Percentiles rank a stretch among this genome's conserved stretches.
phyloP scores from a whole-genome alignment of 2,797 vertebrate genomes.

The Hirundo rustica region DNA sequence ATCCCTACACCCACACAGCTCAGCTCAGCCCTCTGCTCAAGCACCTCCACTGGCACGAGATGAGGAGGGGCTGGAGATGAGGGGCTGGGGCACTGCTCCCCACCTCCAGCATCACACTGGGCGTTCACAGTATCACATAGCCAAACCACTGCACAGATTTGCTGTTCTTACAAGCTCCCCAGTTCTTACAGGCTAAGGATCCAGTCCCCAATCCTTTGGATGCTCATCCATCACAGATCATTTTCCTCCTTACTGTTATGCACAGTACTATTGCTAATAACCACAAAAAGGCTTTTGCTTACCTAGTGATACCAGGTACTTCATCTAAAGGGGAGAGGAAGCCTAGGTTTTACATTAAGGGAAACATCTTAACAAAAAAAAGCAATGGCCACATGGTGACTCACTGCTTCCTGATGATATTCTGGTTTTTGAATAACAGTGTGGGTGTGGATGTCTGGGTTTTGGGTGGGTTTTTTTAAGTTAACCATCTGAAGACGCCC shows the following conservation, averaged over 20 bases:
- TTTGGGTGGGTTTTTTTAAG: constrained; percentile 30
- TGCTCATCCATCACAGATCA: background rate
- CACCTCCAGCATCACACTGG: accelerated
- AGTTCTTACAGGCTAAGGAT: background rate
- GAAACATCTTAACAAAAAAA: background rate
- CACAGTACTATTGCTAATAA: background rate
- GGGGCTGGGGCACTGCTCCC: background rate
- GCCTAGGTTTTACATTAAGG: background rate
- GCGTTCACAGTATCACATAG: accelerated
- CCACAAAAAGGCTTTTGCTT: background rate
- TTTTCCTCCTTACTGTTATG: background rate
- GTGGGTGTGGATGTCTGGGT: constrained; percentile 36
- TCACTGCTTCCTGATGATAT: constrained; percentile 39
- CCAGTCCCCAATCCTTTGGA: background rate
- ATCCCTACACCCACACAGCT: background rate
- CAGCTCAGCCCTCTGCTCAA: background rate
- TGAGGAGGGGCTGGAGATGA: background rate
- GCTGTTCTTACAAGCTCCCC: background rate
- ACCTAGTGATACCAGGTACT: background rate
- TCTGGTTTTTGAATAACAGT: constrained; percentile 41
- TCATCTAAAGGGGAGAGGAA: background rate
- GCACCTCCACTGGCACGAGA: accelerated
- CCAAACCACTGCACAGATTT: background rate
- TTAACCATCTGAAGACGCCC: constrained; percentile 44
- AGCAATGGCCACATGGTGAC: background rate